Evolutionary conservation across 2,797 vertebrate genomes (phyloP), one percentile per base, ranked within the genome.

Genomic region (Gila robusta): DNA sequence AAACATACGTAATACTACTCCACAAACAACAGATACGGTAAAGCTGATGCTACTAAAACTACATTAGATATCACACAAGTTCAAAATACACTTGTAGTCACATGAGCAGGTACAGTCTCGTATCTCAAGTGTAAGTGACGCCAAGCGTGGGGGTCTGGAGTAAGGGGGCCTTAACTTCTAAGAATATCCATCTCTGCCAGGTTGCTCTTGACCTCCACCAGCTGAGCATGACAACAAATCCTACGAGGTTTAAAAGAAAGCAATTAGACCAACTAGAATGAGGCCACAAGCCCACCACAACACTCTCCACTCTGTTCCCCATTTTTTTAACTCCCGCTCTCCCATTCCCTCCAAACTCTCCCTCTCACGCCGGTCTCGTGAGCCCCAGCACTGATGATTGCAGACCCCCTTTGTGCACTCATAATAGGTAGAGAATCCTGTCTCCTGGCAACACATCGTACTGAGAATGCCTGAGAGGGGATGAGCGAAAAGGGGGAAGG

Each of bases 361-460:
- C 73, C 87, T 86, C 84, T 39, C 90, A 89, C 88, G 37, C 49
- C 11, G 2, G 92, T 90, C 90, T 90, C 88, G 84, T 70, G 88
- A 91, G 89, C 89, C 90, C 88, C 49, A 69, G 90, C 81, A 86
- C 84, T 91, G 87, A 91, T 90, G 93, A 93, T 93, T 94, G 92
- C 92, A 93, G 86, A 92, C 93, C 89, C 89, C 81, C 93, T 95
- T 95, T 95, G 94, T 94, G 79, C 37, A 82, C 89, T 91, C 91
- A 96, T 95, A 96, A 96, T 94, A 88, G 93, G 91, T 92, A 93
- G 93, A 79, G 93, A 95, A 95, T 94, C 93, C 92, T 59, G 95
- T 96, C 94, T 95, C 95, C 94, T 94, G 95, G 95, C 95, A 96
- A 96, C 95, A 94, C 94, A 94, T 93, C 90, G 93, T 92, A 91